Base-by-base conservation (phyloP, 2,113 vertebrate species). In the Oceanodroma tethys region DNA sequence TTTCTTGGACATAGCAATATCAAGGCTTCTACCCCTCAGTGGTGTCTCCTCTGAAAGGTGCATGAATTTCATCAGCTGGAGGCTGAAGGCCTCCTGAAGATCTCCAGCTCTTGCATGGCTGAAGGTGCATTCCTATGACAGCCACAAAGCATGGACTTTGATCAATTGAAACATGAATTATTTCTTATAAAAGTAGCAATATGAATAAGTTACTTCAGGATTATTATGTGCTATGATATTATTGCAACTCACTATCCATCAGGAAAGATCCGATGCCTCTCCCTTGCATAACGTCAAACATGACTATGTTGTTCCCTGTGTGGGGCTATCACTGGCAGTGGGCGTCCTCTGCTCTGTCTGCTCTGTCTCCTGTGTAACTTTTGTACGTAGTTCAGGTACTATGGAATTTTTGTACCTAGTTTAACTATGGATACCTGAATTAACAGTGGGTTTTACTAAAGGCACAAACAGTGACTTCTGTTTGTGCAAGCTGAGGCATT, bases 341-440 rank as follows among this genome's bases (percentile, higher is more conserved):
- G 25, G 30, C 34, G 21, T 48, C 22, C 22, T 68, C 68, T 50
- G 47, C n/a, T 53, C 34, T 58, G 10, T 23, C 27, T 48, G 42
- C 16, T 42, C 62, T 81, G 15, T 7, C 14, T 10, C 15, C 14
- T 3, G 0, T 6, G 0, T 8, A 27, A 47, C 29, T 67, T 30
- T 8, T 22, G 10, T n/a, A 6, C 16, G 8, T 11, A 11, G 21
- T 47, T 53, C 38, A 59, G 40, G 12, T 53, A 9, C 47, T 38
- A 2, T 15, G 60, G 72, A 56, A 40, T 50, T 59, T 45, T 55
- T 66, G 21, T 52, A 6, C 25, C 60, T 14, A 4, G 3, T 43
- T 68, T 43, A 56, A 67, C 45, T 38, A 7, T 22, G 38, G 32
- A 23, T 59, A 20, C 56, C 32, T 59, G 52, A 86, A 53, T 82